Evolutionary conservation across 2,888 invertebrate species (phyloP), one percentile per base, ranked within the genome.

Genomic region (Lepidocyrtinus sp.): DNA sequence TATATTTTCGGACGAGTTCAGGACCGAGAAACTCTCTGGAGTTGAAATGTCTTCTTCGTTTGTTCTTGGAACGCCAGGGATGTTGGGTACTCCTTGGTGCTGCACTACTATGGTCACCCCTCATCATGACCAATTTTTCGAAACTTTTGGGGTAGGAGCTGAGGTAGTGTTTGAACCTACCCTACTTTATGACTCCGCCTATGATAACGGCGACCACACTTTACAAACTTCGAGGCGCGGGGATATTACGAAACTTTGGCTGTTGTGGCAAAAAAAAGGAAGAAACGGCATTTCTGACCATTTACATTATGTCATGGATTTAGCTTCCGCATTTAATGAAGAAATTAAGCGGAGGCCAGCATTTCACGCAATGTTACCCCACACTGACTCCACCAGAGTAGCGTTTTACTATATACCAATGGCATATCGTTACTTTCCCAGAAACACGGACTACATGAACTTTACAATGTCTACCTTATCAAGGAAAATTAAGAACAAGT

Each of bases 321-420:
- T 62, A 26, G 68, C 75, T 0, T 24, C 15, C 2, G n/a, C 24
- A n/a, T 70, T 76, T 22, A 63, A 76, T 26, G 70, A 69, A 50
- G 64, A 64, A 17, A 63, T 70, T 2, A 70, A 64, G 15, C 5
- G 21, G 22, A 36, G 78, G 26, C 3, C 24, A 17, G 25, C 27
- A 1, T 73, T 72, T 68, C 68, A 73, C 19, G 21, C 59, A 1
- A 45, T 78, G 24, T 17, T 68, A 26, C 17, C 26, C 15, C 19
- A 25, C 19, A 12, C 26, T 45, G 78, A 78, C 26, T 73, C 72
- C 2, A 78, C 78, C 0, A 24, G 78, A 0, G 72, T 78, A 1
- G 61, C 50, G n/a, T 78, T 78, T 50, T 78, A 78, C 62, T 78
- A 78, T 26, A 19, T 73, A 0, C 71, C 71, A 3, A 7, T n/a